These are phyloP conservation scores for Athalia circularis DNA, from an alignment of 2,888 invertebrate genomes.

Conservation along the genomic window DNA sequence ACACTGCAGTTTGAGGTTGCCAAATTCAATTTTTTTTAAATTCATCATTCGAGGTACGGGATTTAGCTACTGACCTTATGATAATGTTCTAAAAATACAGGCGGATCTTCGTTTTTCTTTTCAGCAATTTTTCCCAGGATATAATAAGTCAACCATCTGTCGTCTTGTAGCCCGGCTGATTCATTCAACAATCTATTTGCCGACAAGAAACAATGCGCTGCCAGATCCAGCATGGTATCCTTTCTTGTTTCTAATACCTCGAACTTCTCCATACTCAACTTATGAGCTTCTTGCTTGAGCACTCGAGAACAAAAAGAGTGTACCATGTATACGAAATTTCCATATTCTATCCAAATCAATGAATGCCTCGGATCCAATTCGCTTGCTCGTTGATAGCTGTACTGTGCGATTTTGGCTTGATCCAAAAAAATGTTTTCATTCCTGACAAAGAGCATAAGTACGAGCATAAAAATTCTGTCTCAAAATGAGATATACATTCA, in stretches of 20 bases:
- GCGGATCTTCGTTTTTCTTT: conserved; percentile 86
- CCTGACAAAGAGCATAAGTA: conserved; percentile 58
- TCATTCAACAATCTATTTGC: conserved; percentile 80
- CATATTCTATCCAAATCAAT: conserved; percentile 93
- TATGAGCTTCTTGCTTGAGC: conserved; percentile 87
- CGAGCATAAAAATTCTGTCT: conserved; percentile 64
- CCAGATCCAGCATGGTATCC: conserved; percentile 86
- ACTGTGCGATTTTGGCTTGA: conserved; percentile 83
- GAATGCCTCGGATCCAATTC: conserved; percentile 84
- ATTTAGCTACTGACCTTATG: conserved; percentile 75
- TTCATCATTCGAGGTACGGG: neutral
- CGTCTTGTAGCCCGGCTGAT: conserved; percentile 82
- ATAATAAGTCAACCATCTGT: conserved; percentile 94
- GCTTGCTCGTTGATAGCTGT: conserved; percentile 88
- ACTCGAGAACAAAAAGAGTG: conserved; percentile 93
- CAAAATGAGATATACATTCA: neutral
- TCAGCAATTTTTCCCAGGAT: conserved; percentile 97
- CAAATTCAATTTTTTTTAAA: neutral
- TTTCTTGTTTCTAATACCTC: conserved; percentile 85
- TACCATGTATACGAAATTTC: conserved; percentile 91
- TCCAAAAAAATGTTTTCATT: conserved; percentile 80
- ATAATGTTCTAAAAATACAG: conserved; percentile 87
- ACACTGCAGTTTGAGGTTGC: neutral
- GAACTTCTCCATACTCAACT: conserved; percentile 84
- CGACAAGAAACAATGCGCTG: conserved; percentile 86